Conservation (phyloP, 2,888 invertebrate species). For the Dicyrtoma fusca region DNA sequence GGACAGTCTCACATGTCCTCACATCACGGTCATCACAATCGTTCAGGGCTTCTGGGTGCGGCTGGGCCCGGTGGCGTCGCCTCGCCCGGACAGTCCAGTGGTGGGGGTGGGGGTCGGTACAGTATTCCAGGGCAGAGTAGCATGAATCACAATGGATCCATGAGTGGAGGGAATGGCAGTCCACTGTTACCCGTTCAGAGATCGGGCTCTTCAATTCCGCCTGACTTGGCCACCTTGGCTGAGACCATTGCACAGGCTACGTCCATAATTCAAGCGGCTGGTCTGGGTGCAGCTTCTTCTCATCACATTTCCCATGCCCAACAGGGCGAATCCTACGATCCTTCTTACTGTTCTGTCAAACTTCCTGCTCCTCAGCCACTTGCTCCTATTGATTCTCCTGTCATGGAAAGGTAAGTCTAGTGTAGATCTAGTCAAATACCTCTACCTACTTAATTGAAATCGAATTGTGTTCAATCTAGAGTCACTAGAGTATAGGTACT, state of each 20-base stretch:
- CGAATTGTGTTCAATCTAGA: too few species aligned
- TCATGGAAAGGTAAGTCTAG: slow-evolving; percentile 61
- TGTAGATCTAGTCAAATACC: too few species aligned
- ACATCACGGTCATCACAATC: slow-evolving; percentile 33
- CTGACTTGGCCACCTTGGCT: slow-evolving; percentile 65
- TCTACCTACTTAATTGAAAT: too few species aligned
- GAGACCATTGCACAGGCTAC: slow-evolving; percentile 66
- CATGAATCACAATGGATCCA: slow-evolving; percentile 48
- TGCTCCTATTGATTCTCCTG: slow-evolving; percentile 61
- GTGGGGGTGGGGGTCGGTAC: slow-evolving; percentile 18
- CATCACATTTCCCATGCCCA: slow-evolving; percentile 48
- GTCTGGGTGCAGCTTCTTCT: slow-evolving; percentile 43
- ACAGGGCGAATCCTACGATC: slow-evolving; percentile 59
- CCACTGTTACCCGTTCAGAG: slow-evolving; percentile 37
- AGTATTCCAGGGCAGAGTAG: slow-evolving; percentile 43
- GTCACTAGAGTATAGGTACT: too few species aligned
- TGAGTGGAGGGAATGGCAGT: slow-evolving; percentile 31
- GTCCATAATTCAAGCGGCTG: slow-evolving; percentile 71
- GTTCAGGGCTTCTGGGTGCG: slow-evolving; percentile 51
- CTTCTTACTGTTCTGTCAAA: slow-evolving; percentile 65
- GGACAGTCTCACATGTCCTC: not conserved
- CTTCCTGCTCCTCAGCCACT: slow-evolving; percentile 71
- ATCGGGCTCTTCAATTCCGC: slow-evolving; percentile 51
- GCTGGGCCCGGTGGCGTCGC: slow-evolving; percentile 36
- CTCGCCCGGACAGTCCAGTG: slow-evolving; percentile 39